These are phyloP conservation scores for Cosmia pyralina DNA, from an alignment of 2,888 invertebrate genomes.

Conservation along the genomic window DNA sequence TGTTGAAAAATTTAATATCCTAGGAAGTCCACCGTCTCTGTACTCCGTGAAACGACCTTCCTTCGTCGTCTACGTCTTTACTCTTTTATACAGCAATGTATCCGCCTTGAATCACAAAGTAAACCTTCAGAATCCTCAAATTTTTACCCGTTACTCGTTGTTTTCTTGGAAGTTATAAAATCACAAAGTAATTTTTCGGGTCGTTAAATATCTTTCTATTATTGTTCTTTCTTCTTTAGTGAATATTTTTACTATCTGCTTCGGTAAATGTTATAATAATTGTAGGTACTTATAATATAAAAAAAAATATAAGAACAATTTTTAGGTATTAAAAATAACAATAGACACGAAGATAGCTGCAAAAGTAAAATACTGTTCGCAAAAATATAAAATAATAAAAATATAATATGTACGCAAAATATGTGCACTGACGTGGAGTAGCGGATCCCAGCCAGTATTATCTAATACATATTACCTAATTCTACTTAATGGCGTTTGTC, in stretches of 20 bases:
- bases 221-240: conserved; percentile 1
- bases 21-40: background rate
- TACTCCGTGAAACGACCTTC: background rate
- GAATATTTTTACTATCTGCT: background rate
- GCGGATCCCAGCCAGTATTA: too few species aligned
- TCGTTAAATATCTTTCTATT: conserved; percentile 6
- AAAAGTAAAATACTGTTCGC: too few species aligned
- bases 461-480: too few species aligned
- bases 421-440: too few species aligned
- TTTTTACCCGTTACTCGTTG: conserved; percentile 8
- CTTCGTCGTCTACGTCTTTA: too few species aligned
- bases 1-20: conserved; percentile 34
- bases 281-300: too few species aligned
- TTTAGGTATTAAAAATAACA: too few species aligned
- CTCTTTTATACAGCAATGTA: conserved; percentile 18
- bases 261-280: background rate
- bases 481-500: background rate
- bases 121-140: conserved; percentile 4
- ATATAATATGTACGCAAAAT: too few species aligned
- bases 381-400: too few species aligned
- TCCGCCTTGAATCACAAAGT: conserved; percentile 35
- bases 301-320: too few species aligned
- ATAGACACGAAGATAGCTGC: too few species aligned
- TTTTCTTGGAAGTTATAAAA: conserved; percentile 24
- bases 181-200: conserved; percentile 24